Conservation (phyloP, 2,797 vertebrate species). For the Nyctibius grandis region DNA sequence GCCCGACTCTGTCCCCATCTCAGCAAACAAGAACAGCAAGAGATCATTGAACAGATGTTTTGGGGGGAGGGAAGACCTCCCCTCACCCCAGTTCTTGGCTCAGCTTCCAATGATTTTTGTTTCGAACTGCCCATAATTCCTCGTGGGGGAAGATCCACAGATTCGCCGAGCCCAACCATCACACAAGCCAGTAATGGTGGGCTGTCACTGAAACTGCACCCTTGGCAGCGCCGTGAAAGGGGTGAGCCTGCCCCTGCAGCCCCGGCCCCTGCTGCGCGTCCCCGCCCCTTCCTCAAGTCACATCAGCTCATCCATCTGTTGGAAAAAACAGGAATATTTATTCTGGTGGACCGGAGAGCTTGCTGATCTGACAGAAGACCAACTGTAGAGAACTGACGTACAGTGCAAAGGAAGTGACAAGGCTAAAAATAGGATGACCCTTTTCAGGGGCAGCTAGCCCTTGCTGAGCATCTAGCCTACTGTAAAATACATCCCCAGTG, state of each 20-base stretch:
- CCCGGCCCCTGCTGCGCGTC: fast-evolving
- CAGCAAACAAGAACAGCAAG: background rate
- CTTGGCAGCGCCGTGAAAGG: background rate
- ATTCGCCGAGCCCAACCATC: fast-evolving
- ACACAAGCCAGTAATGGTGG: background rate
- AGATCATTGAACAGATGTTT: background rate
- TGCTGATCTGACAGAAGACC: background rate
- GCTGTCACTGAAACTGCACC: background rate
- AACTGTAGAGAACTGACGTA: background rate
- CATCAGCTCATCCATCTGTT: background rate
- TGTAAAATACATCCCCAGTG: background rate
- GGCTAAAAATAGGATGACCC: background rate
- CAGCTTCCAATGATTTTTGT: background rate
- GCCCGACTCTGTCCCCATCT: background rate
- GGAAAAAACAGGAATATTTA: background rate
- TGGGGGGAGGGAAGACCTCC: background rate
- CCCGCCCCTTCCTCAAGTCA: background rate
- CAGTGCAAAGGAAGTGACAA: background rate
- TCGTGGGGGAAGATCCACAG: background rate
- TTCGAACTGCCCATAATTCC: background rate
- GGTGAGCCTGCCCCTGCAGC: background rate
- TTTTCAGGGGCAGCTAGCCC: background rate
- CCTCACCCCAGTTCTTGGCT: background rate
- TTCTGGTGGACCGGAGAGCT: background rate
- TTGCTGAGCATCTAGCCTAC: background rate